Percentiles rank a stretch among this genome's conserved stretches.
These are phyloP conservation scores for Brachyptera putata DNA, from an alignment of 2,888 invertebrate species.

Conservation along the genomic window DNA sequence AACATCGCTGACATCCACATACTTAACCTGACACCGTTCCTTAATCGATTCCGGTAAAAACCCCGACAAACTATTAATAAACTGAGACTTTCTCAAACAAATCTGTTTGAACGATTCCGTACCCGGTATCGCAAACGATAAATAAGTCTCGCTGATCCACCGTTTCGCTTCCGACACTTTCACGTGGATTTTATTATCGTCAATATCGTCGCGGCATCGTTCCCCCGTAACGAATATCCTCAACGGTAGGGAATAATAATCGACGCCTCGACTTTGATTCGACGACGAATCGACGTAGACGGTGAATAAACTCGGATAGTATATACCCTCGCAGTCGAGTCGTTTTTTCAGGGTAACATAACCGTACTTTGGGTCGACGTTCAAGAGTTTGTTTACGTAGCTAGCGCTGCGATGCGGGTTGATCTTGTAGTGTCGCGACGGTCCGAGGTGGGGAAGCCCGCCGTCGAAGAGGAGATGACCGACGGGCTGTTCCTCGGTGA, in stretches of 20 bases:
- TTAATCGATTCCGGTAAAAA: constrained; percentile 71
- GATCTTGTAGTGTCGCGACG: constrained; percentile 72
- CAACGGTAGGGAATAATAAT: constrained; percentile 77
- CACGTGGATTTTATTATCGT: constrained; percentile 39
- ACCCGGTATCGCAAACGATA: constrained; percentile 76
- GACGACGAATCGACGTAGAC: constrained; percentile 83
- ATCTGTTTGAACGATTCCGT: constrained; percentile 62
- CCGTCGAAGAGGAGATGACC: constrained; percentile 72
- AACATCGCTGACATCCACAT: constrained; percentile 69
- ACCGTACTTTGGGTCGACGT: constrained; percentile 59
- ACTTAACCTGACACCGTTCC: constrained; percentile 69
- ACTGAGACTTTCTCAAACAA: constrained; percentile 73
- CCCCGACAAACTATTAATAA: constrained; percentile 71
- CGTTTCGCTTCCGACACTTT: constrained; percentile 73
- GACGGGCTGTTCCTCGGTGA: constrained; percentile 48
- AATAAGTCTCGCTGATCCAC: constrained; percentile 82
- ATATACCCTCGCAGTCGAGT: constrained; percentile 73
- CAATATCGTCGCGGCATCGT: constrained; percentile 30
- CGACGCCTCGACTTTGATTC: constrained; percentile 56
- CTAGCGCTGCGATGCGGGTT: constrained; percentile 76
- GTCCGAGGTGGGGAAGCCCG: constrained; percentile 74
- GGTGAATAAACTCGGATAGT: constrained; percentile 80
- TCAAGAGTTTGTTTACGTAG: constrained; percentile 73
- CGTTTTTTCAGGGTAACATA: constrained; percentile 67
- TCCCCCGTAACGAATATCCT: constrained; percentile 57